Base-by-base conservation (phyloP, 53 echinoderm and acorn worm species). In the Zoroaster sp. region DNA sequence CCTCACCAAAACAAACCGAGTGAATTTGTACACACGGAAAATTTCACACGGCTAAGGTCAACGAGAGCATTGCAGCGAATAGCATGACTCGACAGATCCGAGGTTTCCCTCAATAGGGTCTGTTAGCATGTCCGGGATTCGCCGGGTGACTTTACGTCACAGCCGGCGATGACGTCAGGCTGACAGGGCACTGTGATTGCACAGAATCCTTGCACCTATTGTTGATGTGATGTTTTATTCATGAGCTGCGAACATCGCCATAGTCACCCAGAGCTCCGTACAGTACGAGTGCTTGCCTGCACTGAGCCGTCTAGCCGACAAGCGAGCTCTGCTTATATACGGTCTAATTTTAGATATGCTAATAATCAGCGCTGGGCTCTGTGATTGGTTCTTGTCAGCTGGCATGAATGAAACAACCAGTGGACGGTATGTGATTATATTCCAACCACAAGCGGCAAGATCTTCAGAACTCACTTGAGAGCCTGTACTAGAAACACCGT, bases 341-440 rank as follows among this genome's bases (percentile, higher is more conserved):
- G 81, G 74, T 69, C 82, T 82, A 81, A 89, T 81, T 89, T 81
- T 81, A 85, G 85, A 85, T 36, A 69, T 69, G 85, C 51, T 44
- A 71, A 71, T 85, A 49, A n/a, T 35, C 49, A 37, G 85, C 49
- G 35, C 35, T 42, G 12, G 0, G 70, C 49, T 2, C 52, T 34
- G 72, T 40, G 70, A 71, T 70, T 85, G 85, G 71, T 49, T 70
- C 45, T 46, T 10, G n/a, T 0, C 47, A 69, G 70, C 71, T 49
- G 49, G 72, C 71, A 71, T 71, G 85, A 85, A 85, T 85, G 85
- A 71, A 59, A 85, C 85, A 41, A 49, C 47, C 71, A 20, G 85
- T 70, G 85, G 70, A 47, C 13, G 71, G 37, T 34, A 49, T 85
- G 85, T 71, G 85, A 85, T 71, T 85, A 85, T 85, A 85, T 85